Conservation (phyloP, 2,888 invertebrate species). For the Acleris cristana region DNA sequence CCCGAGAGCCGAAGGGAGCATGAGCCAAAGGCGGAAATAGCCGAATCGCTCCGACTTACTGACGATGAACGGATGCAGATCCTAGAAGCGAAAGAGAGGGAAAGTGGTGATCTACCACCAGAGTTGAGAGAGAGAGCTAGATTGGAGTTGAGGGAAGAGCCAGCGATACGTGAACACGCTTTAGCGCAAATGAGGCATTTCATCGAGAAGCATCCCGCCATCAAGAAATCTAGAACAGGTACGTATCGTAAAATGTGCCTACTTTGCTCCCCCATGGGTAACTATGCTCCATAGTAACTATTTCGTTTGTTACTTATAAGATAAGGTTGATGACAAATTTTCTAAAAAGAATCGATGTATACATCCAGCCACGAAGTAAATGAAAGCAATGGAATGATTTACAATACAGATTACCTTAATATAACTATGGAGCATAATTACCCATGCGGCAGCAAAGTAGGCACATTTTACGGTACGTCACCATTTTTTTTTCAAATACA, state of each 20-base stretch:
- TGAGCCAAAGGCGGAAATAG: slow-evolving; percentile 62
- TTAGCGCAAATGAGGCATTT: slow-evolving; percentile 91
- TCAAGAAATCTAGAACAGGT: slow-evolving; percentile 92
- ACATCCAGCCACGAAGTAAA: no score
- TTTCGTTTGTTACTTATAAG: no score
- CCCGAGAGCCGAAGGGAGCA: slow-evolving; percentile 70
- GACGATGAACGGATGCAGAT: slow-evolving; percentile 70
- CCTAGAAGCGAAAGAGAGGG: slow-evolving; percentile 69
- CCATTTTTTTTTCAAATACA: background rate
- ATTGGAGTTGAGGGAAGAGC: slow-evolving; percentile 91
- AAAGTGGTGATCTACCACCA: slow-evolving; percentile 77
- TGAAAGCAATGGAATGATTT: no score
- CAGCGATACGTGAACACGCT: slow-evolving; percentile 88
- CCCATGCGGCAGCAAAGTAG: no score
- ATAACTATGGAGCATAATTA: no score
- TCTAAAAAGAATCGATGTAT: no score
- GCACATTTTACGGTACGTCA: no score
- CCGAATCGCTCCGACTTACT: slow-evolving; percentile 58
- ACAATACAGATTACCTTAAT: no score
- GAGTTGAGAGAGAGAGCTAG: slow-evolving; percentile 86
- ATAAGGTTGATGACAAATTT: no score
- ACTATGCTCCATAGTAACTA: no score
- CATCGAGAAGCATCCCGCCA: slow-evolving; percentile 92
- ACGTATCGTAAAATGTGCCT: no score
- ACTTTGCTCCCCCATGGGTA: no score